These are phyloP conservation scores for Prinia subflava DNA, from an alignment of 2,113 vertebrate species.

Conservation along the genomic window DNA sequence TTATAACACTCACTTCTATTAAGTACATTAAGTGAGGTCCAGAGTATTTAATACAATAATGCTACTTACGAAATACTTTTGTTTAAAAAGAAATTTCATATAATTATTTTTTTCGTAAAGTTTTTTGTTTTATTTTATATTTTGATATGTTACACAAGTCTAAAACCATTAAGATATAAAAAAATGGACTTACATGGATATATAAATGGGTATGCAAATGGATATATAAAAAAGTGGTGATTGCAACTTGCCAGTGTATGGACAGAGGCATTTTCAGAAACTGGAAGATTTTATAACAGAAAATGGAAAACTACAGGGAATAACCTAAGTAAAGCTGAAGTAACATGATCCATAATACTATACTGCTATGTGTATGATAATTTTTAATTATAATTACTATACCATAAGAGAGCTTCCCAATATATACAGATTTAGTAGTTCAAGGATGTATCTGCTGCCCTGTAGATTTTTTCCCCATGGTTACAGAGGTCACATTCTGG, in stretches of 20 bases:
- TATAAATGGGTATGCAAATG: background rate
- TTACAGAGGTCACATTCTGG: background rate
- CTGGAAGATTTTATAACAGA: background rate
- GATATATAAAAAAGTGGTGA: background rate
- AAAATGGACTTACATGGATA: background rate
- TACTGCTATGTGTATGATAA: background rate
- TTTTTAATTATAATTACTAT: background rate
- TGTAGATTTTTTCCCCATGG: background rate
- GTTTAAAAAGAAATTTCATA: background rate
- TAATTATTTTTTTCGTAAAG: background rate
- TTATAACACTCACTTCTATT: background rate
- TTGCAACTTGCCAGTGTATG: background rate
- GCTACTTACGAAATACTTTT: background rate
- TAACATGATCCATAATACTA: background rate
- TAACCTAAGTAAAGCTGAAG: background rate
- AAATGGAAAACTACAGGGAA: background rate
- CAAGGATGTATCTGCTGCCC: background rate
- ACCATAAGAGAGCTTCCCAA: background rate
- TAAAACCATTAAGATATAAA: background rate
- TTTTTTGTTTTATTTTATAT: background rate
- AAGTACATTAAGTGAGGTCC: background rate
- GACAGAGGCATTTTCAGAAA: background rate
- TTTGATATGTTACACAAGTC: background rate
- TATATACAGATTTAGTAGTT: background rate
- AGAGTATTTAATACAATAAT: background rate